These are phyloP conservation scores for Jacana jacana DNA, from an alignment of 2,113 vertebrate species.

Conservation along the genomic window DNA sequence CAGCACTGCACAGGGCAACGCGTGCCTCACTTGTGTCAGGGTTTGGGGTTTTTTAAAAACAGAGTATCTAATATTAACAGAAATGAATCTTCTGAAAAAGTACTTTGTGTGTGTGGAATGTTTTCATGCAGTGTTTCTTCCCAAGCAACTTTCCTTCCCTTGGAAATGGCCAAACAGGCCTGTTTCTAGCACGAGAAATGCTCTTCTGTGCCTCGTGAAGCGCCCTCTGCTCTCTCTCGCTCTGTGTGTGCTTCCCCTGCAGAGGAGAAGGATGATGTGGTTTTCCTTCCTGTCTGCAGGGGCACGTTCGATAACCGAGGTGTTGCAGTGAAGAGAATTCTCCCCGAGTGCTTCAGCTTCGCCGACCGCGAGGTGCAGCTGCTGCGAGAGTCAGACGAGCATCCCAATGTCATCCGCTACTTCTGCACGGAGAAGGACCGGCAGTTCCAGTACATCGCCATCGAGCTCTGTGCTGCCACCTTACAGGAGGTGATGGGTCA, in stretches of 20 bases:
- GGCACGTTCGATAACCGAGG: conserved; percentile 92
- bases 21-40: neutral
- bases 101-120: neutral
- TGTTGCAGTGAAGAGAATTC: conserved; percentile 95
- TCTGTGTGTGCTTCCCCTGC: rapidly evolving
- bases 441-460: conserved; percentile 99
- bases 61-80: neutral
- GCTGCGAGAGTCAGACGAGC: conserved; percentile 93
- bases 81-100: neutral
- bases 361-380: conserved; percentile 95
- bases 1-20: neutral
- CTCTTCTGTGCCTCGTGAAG: neutral
- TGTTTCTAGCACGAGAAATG: neutral
- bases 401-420: conserved; percentile 96
- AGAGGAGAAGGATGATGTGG: neutral
- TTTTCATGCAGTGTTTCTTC: neutral
- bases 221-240: neutral
- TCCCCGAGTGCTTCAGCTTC: conserved; percentile 97
- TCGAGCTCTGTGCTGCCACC: conserved; percentile 91
- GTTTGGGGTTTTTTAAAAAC: neutral
- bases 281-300: conserved; percentile 67
- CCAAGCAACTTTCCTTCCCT: neutral
- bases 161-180: neutral
- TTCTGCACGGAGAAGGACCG: conserved; percentile 96
- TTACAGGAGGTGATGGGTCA: conserved; percentile 86